Base-by-base conservation (phyloP, 2,888 invertebrate species). In the Mythimna loreyi region DNA sequence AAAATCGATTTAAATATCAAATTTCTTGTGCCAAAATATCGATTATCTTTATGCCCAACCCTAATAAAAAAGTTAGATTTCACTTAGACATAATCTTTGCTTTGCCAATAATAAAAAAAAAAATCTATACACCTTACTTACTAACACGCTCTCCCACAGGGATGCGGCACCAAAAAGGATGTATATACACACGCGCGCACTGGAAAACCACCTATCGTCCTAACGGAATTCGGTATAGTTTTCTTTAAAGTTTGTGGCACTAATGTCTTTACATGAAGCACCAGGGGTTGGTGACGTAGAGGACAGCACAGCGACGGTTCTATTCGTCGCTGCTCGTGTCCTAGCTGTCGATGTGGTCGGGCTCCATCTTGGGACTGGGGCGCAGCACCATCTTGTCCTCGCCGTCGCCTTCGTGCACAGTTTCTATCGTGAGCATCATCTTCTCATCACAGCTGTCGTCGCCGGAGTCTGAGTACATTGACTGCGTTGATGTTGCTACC, bases 371-470 rank as follows among this genome's bases (percentile, higher is more conserved):
- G 40, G 90, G 82, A 2, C 89, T 90, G 19, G 92, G 91, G 30
- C 92, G 84, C 78, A 94, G 89, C 88, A 93, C 91, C 49, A 94
- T 86, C 65, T 96, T 93, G 67, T 94, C 97, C 1, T 96, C 93
- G 16, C 91, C 95, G 64, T 97, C 97, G 13, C 93, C 94, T 0
- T 97, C 97, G 6, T 97, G 97, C n/a, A 94, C 92, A 0, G 97
- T 97, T 72, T 95, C 95, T 60, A 97, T 97, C 8, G 97, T 97
- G 8, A 97, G 96, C 96, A 98, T 97, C 97, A 98, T 97, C 90
- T 98, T 97, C 82, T 97, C 97, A 82, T 97, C 97, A 80, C 97
- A 97, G 78, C 97, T 97, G 87, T 97, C 97, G 64, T 97, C 96
- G 81, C 97, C 97, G 72, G 97, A 97, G 84, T 97, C 97, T 0